Percentiles rank a stretch among this genome's conserved stretches.
Evolutionary conservation across 2,113 vertebrate genomes (phyloP).

Genomic region (Podarcis raffonei): DNA sequence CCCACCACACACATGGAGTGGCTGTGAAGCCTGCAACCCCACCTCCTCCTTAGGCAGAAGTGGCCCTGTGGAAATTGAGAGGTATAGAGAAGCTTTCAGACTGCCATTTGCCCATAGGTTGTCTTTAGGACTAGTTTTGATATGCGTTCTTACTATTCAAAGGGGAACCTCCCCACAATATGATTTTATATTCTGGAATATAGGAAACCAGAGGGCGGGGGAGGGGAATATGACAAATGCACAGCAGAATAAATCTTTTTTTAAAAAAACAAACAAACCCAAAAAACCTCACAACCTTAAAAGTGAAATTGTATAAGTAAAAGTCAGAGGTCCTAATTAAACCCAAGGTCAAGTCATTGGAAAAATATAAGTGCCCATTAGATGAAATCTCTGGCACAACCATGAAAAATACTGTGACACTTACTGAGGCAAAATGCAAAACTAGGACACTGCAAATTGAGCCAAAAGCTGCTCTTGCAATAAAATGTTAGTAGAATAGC

Average conservation of each 20-base stretch:
- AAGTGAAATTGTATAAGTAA: background rate
- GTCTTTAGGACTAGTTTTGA: background rate
- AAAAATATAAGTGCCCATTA: background rate
- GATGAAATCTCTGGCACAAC: fast-evolving
- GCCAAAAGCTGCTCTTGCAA: fast-evolving
- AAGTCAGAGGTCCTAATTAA: background rate
- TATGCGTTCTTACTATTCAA: background rate
- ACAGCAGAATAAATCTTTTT: background rate
- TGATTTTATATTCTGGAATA: background rate
- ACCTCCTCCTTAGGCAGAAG: too few relatives aligned
- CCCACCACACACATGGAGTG: too few relatives aligned
- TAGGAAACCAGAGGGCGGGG: background rate
- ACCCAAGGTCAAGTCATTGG: background rate
- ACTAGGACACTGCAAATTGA: background rate
- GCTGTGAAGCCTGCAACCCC: too few relatives aligned
- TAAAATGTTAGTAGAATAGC: background rate
- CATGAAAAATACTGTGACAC: background rate
- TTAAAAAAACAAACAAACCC: too few relatives aligned
- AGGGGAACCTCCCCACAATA: background rate
- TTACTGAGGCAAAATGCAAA: background rate
- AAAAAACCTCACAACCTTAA: background rate
- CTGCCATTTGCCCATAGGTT: too few relatives aligned
- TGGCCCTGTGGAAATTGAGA: too few relatives aligned
- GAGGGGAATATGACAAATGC: background rate
- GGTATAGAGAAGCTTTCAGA: too few relatives aligned